A percentile compares a stretch with the other conserved stretches of the same genome.
These are phyloP conservation scores for Pseudolaguvia tuberculata DNA, from an alignment of 2,113 vertebrate genomes.

Conservation along the genomic window DNA sequence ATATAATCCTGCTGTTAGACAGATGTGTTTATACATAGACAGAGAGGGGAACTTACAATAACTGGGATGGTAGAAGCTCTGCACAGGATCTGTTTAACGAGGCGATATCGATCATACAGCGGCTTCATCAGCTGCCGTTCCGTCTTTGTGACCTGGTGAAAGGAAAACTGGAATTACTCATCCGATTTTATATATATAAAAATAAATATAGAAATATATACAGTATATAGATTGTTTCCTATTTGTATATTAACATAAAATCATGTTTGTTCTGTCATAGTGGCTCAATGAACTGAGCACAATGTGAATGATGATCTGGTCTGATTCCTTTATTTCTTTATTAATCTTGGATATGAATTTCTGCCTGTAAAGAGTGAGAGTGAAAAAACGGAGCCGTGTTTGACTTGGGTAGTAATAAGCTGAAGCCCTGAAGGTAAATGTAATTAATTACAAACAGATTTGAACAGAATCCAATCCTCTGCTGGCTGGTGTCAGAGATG, in stretches of 20 bases:
- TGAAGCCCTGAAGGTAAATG: background rate
- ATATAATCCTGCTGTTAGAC: background rate
- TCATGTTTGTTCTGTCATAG: background rate
- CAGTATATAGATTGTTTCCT: background rate
- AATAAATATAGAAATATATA: no score
- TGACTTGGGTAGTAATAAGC: constrained; percentile 4
- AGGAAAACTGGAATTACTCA: background rate
- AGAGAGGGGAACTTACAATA: constrained; percentile 77
- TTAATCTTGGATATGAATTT: background rate
- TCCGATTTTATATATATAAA: no score
- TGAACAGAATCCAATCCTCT: background rate
- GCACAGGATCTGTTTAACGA: constrained; percentile 95
- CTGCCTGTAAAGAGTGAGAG: background rate
- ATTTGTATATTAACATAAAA: background rate
- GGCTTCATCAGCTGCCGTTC: constrained; percentile 94
- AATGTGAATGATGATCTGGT: background rate
- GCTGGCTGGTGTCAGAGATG: background rate
- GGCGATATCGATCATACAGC: constrained; percentile 90
- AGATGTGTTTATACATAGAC: background rate
- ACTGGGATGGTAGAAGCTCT: constrained; percentile 86
- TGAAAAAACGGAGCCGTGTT: background rate
- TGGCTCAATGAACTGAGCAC: background rate
- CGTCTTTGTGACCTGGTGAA: constrained; percentile 80
- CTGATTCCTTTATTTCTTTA: background rate
- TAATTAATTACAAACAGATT: constrained; percentile 11